Evolutionary conservation across 2,888 invertebrate genomes (phyloP), one percentile per base, ranked within the genome.

Genomic region (Byasa hedistus): DNA sequence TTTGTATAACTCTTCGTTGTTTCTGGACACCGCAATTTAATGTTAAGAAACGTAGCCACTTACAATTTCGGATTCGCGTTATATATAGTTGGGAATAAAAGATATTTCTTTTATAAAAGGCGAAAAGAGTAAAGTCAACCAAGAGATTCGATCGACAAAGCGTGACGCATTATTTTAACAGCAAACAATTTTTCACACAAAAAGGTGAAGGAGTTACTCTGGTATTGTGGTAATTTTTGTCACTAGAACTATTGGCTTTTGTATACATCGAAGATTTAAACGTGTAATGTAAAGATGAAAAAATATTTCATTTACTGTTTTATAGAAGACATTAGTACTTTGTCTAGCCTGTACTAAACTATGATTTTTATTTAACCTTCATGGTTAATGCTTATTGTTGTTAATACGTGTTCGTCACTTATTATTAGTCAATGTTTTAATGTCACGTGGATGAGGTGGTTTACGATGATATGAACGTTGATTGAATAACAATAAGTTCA

Each of bases 91-190:
- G 54, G 22, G 32, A 17, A 39, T 15, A 63, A 63, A 67, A 56
- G 63, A 44, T 55, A 58, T 51, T n/a, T 74, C 74, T 72, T 75
- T 69, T 65, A 69, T 69, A 69, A 75, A 80, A 77, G 75, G 76
- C 75, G 71, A 70, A 69, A 69, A 71, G 66, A 71, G 75, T 73
- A 66, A 61, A 70, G 74, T 73, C 71, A 71, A 68, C 75, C 70
- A 48, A 71, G 77, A 78, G 78, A 70, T 72, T 72, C 70, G 71
- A 72, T 72, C 70, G 70, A 75, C 76, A 76, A 76, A 77, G 78
- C 74, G 78, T 76, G 74, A 78, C 76, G 76, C 74, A 75, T 78
- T 80, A 79, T 77, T 79, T 77, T 76, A 72, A 75, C 71, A 66
- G 69, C 66, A 58, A 75, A 74, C 74, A 75, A 75, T 76, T 75